Percentiles rank a stretch among this genome's conserved stretches.
These are phyloP conservation scores for Pitangus sulphuratus DNA, from an alignment of 2,797 vertebrate species.

Conservation along the genomic window DNA sequence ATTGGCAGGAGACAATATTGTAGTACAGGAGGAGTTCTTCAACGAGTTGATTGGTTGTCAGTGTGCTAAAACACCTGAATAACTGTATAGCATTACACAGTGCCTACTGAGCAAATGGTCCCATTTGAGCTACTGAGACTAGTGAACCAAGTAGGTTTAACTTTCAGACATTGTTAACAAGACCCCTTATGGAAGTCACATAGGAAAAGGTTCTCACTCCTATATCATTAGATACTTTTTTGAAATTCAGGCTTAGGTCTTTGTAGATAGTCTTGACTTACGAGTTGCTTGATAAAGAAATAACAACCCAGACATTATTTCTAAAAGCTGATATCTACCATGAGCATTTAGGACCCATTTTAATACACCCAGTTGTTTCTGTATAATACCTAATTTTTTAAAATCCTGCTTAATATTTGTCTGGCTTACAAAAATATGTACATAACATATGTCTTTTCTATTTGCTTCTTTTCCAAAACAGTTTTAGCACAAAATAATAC, in stretches of 20 bases:
- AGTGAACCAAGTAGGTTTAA: neutral
- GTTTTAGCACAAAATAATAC: constrained; percentile 11
- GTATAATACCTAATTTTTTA: neutral
- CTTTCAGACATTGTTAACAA: neutral
- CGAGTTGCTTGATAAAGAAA: neutral
- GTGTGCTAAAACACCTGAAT: neutral
- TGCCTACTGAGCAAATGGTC: neutral
- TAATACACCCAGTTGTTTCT: neutral
- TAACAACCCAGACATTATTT: neutral
- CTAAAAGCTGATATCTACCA: neutral
- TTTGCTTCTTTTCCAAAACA: constrained; percentile 13
- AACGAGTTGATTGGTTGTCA: neutral
- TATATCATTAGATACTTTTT: neutral
- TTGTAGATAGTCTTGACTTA: neutral
- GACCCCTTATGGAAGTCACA: neutral
- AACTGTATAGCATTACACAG: neutral
- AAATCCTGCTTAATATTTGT: neutral
- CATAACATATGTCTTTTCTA: neutral
- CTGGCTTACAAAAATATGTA: constrained; percentile 9
- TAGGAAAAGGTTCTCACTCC: neutral
- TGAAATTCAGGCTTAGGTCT: neutral
- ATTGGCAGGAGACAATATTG: neutral
- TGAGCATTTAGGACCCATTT: neutral
- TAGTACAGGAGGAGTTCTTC: neutral
- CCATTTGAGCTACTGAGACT: neutral